Conservation (phyloP, 2,113 vertebrate genomes). For the Tor tambroides region DNA sequence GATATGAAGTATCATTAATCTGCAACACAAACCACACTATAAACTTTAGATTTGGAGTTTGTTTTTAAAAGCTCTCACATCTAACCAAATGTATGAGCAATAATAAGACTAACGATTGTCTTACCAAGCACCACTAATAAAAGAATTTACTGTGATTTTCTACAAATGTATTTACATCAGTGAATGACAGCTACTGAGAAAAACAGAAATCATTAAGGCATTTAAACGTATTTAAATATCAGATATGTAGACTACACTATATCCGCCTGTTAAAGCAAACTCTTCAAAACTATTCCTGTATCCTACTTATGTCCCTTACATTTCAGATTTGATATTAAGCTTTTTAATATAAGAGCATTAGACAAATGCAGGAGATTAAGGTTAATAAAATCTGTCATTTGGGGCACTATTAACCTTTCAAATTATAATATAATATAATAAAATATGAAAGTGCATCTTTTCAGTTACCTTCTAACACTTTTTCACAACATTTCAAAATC, state of each 20-base stretch:
- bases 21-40: not conserved
- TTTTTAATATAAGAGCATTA: no score
- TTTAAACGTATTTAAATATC: no score
- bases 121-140: not conserved
- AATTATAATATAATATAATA: no score
- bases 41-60: not conserved
- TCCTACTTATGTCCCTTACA: no score
- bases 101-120: not conserved
- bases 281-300: no score
- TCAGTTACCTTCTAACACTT: not conserved
- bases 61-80: not conserved
- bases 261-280: no score
- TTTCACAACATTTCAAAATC: no score
- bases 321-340: no score
- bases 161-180: not conserved
- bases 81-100: not conserved
- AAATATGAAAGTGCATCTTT: not conserved
- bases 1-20: not conserved
- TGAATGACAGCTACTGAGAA: not conserved
- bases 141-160: not conserved
- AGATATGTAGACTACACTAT: no score
- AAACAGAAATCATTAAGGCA: not conserved
- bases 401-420: no score
- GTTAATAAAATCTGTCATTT: no score
- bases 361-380: no score